Evolutionary conservation across 35 echinoderm and acorn worm genomes (phyloP).

Genomic region (Nesometra sesokonis): DNA sequence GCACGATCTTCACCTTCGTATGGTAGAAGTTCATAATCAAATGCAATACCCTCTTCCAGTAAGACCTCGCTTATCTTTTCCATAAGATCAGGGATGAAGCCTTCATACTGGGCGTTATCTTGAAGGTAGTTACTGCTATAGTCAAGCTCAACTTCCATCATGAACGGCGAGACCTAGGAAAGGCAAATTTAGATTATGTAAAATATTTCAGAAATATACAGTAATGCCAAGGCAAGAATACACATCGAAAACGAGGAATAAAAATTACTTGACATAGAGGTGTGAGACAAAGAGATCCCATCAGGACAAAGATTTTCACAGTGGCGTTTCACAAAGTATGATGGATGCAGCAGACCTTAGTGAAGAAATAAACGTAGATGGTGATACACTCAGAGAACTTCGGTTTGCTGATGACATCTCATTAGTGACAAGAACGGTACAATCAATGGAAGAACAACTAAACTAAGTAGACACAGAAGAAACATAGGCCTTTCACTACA

Average conservation of each 20-base stretch:
- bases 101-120: slow-evolving; percentile 78
- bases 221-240: not conserved
- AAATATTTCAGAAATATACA: not conserved
- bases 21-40: slow-evolving; percentile 75
- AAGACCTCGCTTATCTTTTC: slow-evolving; percentile 50
- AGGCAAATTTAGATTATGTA: not conserved
- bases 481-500: too few relatives aligned
- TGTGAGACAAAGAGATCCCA: too few relatives aligned
- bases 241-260: not conserved
- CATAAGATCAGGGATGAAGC: slow-evolving; percentile 85
- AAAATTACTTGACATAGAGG: too few relatives aligned
- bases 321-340: too few relatives aligned
- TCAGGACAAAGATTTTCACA: too few relatives aligned
- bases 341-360: too few relatives aligned
- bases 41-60: slow-evolving; percentile 41
- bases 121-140: not conserved
- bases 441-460: too few relatives aligned
- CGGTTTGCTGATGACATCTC: too few relatives aligned
- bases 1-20: slow-evolving; percentile 19
- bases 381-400: too few relatives aligned
- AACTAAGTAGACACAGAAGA: too few relatives aligned
- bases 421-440: too few relatives aligned
- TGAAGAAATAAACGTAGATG: too few relatives aligned
- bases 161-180: not conserved
- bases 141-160: not conserved